Evolutionary conservation across 2,797 vertebrate genomes (phyloP), one percentile per base, ranked within the genome.

Genomic region (Chrosomus eos): DNA sequence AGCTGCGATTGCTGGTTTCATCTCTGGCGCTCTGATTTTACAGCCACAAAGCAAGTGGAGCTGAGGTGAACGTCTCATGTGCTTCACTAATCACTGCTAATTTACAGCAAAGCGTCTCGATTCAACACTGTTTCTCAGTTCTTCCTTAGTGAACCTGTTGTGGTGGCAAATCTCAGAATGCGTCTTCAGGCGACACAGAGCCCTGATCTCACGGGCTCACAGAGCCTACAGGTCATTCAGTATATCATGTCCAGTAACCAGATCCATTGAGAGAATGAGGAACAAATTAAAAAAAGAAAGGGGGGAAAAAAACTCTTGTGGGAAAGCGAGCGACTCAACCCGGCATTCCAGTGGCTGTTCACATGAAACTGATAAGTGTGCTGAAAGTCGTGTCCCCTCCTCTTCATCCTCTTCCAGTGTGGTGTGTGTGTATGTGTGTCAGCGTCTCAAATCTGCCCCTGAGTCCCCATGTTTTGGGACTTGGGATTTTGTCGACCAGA

Each of bases 151-250:
- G 62, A 64, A 31, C 60, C 60, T 62, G 60, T 62, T 62, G 60
- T 7, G 58, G n/a, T 62, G 86, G 86, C 87, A 89, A 88, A 90
- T 83, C 86, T 88, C 89, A 89, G 19, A 31, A 23, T 28, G 6
- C 18, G 26, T 64, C 14, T 64, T 64, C 62, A 64, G 26, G 28
- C 7, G 62, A 64, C 62, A 74, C 86, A 88, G 85, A 93, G 89
- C 89, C 67, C 55, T 86, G 80, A 85, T 85, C 64, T 71, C 72
- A 71, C 73, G 14, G 40, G 18, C 31, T 78, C 94, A 92, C 91
- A 92, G 93, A 95, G 94, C 91, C 92, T 86, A 91, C 94, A 95
- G 95, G 95, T 95, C 95, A 96, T 95, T 93, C 94, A 90, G 94
- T 93, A 94, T 94, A 93, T 94, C 92, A 82, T 93, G 93, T 95